These are phyloP conservation scores for Cactoblastis cactorum DNA, from an alignment of 2,888 invertebrate species.

Conservation along the genomic window DNA sequence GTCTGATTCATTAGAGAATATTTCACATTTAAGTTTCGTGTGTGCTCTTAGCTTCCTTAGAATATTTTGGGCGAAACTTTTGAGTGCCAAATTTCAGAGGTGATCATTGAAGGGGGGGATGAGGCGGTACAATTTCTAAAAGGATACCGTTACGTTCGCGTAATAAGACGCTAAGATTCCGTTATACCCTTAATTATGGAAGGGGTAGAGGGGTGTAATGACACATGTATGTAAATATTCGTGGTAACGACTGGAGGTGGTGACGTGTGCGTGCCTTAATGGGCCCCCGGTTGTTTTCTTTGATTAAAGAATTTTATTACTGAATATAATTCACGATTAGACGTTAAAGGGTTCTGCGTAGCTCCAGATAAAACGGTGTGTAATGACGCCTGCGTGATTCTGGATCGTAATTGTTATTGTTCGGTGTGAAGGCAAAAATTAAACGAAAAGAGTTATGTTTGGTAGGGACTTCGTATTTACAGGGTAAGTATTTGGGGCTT, in stretches of 20 bases:
- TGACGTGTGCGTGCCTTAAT: constrained; percentile 73
- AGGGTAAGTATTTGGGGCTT: background rate
- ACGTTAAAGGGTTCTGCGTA: constrained; percentile 66
- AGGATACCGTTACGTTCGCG: constrained; percentile 75
- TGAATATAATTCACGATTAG: constrained; percentile 78
- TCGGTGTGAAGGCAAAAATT: constrained; percentile 32
- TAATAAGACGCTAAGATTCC: constrained; percentile 80
- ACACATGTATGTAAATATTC: constrained; percentile 79
- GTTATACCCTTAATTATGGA: constrained; percentile 78
- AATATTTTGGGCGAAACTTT: constrained; percentile 57
- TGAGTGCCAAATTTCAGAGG: constrained; percentile 55
- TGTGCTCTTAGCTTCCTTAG: constrained; percentile 58
- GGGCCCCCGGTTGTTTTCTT: constrained; percentile 76
- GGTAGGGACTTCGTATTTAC: constrained; percentile 11
- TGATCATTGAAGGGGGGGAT: constrained; percentile 62
- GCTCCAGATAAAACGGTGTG: constrained; percentile 67
- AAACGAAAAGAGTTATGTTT: constrained; percentile 22
- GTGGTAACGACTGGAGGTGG: constrained; percentile 72
- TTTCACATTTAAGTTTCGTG: constrained; percentile 76
- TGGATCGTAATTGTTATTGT: constrained; percentile 73
- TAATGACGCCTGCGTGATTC: constrained; percentile 75
- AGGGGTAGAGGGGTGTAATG: constrained; percentile 60
- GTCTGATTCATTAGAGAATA: constrained; percentile 80
- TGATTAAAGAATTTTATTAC: constrained; percentile 80
- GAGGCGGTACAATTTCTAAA: constrained; percentile 75